Evolutionary conservation across 1,140 invertebrate species (phyloP), one percentile per base, ranked within the genome.

Genomic region (Pseudomyrmex sp.): DNA sequence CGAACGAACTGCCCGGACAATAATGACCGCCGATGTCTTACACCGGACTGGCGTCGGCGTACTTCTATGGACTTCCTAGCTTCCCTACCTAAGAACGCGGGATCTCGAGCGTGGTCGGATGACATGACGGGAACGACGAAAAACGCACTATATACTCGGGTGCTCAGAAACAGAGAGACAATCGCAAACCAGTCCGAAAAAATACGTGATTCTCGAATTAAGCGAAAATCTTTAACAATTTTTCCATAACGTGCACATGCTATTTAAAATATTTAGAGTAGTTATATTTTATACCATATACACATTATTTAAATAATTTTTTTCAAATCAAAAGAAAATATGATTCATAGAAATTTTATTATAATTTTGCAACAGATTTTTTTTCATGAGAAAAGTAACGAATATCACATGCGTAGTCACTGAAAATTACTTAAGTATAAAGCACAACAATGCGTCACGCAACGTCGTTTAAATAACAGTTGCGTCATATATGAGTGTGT

Each of bases 11-110:
- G 76, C 10, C 76, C 44, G 44, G 44, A 66, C 66, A 66, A 80
- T 80, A 80, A 80, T 80, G 58, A 80, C 66, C 35, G 35, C 44
- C 76, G 54, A 80, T 10, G 76, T 80, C 52, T 80, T 80, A 61
- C 54, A 61, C 3, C 23, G 20, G 56, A 2, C 56, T 46, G 56
- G 76, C 76, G 76, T 80, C 76, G 76, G 76, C 76, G 76, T 80
- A 80, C 76, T 80, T 8, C 75, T 15, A 2, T 61, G 20, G 8
- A 50, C 66, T 61, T 72, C 76, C 52, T 13, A 20, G 12, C n/a
- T 70, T 61, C 12, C 15, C 20, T 72, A 18, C 20, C 13, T 59
- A 59, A 52, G 12, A 18, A 2, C 15, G 2, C 12, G 63, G 65
- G 46, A 80, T 61, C 23, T 72, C 20, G 1, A 26, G 44, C 44